A percentile compares a stretch with the other conserved stretches of the same genome.
Conservation (phyloP, 2,797 vertebrate species). For the Falco novaeseelandiae region DNA sequence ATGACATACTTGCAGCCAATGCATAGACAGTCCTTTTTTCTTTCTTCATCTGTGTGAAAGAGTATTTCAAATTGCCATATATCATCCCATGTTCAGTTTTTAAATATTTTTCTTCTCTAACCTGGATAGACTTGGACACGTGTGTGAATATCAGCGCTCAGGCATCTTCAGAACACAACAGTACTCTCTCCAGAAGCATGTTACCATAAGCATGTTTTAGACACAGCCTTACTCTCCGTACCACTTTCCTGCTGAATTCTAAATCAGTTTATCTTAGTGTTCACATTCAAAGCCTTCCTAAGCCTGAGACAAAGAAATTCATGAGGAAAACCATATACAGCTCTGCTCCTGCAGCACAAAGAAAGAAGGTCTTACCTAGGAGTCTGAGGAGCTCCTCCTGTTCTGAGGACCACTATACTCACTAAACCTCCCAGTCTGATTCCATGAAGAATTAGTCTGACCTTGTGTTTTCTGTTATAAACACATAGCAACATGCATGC, state of each 20-base stretch:
- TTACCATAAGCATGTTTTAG: neutral
- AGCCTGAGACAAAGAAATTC: neutral
- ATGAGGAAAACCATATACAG: neutral
- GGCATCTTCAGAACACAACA: neutral
- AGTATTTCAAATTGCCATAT: neutral
- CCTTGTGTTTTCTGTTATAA: neutral
- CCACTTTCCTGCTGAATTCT: neutral
- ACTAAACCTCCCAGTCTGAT: neutral
- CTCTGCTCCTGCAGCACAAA: neutral
- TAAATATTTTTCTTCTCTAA: neutral
- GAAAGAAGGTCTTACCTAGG: neutral
- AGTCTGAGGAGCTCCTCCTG: neutral
- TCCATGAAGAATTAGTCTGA: neutral
- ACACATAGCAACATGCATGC: slow-evolving; percentile 7
- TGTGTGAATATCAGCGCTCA: neutral
- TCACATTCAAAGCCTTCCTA: neutral
- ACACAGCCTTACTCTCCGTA: neutral
- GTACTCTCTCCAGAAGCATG: neutral
- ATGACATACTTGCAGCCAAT: neutral
- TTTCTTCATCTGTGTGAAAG: neutral
- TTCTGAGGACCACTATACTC: neutral
- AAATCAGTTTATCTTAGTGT: neutral
- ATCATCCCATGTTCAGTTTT: neutral
- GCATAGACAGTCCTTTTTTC: neutral
- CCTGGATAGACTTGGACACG: neutral